A percentile compares a stretch with the other conserved stretches of the same genome.
Evolutionary conservation across 1,140 invertebrate genomes (phyloP).

Genomic region (Nymphalis io): DNA sequence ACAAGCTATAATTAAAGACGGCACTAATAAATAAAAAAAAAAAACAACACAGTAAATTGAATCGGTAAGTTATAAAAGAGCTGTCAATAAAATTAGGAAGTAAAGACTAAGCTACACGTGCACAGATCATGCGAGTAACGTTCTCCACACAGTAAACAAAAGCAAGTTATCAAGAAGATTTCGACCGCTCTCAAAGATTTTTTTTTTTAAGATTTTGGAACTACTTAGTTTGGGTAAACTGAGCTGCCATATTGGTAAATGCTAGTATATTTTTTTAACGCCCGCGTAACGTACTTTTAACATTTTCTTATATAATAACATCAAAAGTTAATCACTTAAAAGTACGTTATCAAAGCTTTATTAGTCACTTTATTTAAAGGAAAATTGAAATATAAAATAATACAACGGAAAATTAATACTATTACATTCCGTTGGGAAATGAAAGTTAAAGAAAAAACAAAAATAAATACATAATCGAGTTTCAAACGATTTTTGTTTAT

Average conservation of each 20-base stretch:
- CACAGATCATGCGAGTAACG: not conserved
- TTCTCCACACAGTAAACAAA: conserved; percentile 32
- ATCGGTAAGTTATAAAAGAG: not conserved
- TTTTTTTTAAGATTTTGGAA: conserved; percentile 51
- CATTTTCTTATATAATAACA: not conserved
- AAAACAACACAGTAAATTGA: not conserved
- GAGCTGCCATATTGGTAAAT: conserved; percentile 80
- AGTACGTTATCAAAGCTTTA: conserved; percentile 32
- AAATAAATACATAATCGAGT: conserved; percentile 29
- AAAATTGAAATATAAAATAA: conserved; percentile 33
- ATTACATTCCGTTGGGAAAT: conserved; percentile 35
- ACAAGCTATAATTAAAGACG: not conserved
- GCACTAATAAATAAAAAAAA: not conserved
- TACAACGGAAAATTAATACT: conserved; percentile 35
- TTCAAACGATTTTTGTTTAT: conserved; percentile 32
- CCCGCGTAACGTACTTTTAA: conserved; percentile 24
- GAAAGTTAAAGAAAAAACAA: conserved; percentile 11
- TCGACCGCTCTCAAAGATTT: conserved; percentile 55
- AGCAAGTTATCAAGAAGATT: conserved; percentile 37
- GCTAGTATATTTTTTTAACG: conserved; percentile 63
- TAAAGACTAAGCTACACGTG: not conserved
- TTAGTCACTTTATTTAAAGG: conserved; percentile 38
- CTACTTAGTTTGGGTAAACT: conserved; percentile 57
- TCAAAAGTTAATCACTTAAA: conserved; percentile 22
- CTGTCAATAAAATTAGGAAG: not conserved